Evolutionary conservation across 1,140 invertebrate genomes (phyloP), one percentile per base, ranked within the genome.

Genomic region (Drosophila leontia): DNA sequence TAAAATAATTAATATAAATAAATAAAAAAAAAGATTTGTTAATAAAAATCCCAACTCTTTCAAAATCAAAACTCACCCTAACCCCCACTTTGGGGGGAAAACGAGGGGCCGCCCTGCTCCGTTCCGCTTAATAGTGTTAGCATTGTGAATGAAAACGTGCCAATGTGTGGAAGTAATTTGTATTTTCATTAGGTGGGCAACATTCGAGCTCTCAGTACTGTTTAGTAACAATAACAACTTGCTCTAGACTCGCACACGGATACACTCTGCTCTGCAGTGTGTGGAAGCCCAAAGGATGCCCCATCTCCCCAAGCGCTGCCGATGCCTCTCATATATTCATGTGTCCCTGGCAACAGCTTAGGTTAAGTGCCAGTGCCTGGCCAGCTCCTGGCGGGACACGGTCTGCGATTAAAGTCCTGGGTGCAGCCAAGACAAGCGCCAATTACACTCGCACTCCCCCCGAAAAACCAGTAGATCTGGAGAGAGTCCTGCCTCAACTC

Each of bases 121-220:
- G 12, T 62, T 48, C 26, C n/a, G 34, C 69, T 26, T 71, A 72
- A 72, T 61, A 58, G 70, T 62, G 57, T 75, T 79, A 41, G 60
- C 65, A 55, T 59, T 78, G 72, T 79, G 42, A 60, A 34, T 35
- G 51, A 44, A 45, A 63, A 78, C 75, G 81, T 83, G 80, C 69
- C 81, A 82, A 75, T 83, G 70, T 79, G 75, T 77, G 80, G 70
- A 79, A 79, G 81, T 79, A 83, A 83, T 83, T 83, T 78, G 80
- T 79, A 69, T 78, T 83, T 82, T 83, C 81, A 82, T 82, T 83
- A 82, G 71, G 78, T 75, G 67, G 61, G 61, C 45, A 58, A 55
- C 61, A 74, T 79, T 79, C 78, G 44, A 77, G 45, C 63, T 77
- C 63, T 44, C 50, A 37, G 23, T 60, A 57, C 44, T 75, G 53